Base-by-base conservation (phyloP, 1,140 invertebrate genomes). In the Tyrophagus putrescentiae region DNA sequence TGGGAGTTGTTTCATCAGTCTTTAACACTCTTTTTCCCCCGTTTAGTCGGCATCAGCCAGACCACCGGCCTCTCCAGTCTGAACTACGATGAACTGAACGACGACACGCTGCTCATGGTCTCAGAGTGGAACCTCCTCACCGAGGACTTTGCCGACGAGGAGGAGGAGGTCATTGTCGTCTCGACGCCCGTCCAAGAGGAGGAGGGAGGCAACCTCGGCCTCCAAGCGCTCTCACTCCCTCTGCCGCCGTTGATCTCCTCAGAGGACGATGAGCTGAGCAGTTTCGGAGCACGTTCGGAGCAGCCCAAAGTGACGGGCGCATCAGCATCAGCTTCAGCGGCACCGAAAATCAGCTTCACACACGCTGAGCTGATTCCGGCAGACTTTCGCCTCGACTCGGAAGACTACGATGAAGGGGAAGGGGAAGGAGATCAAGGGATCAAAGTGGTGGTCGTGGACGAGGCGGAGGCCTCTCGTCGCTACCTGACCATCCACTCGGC, bases 71-170 rank as follows among this genome's bases (percentile, higher is more conserved):
- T 48, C 13, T 48, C 45, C 21, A 48, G 45, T 48, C 31, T 48
- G 7, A 48, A 48, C 18, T 48, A 48, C 31, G 45, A 48, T 48
- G 45, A 48, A 48, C 31, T 48, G 7, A 48, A 48, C 45, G 45
- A 48, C 7, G 45, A 48, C 31, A 48, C 45, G 9, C 31, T 48
- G 45, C 9, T 48, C 21, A 25, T 7, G 23, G 45, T 29, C 7
- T 48, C 45, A 21, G 45, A 48, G 31, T 48, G 45, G 45, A 48
- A 48, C 31, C 21, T 48, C 13, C 13, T 7, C 18, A 48, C 45
- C 21, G 45, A 48, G 31, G 45, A 48, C 7, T 13, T 39, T 21
- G 23, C 31, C 18, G 45, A 48, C 31, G 45, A 48, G 23, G 45
- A 48, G 31, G 45, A 48, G 7, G 45, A 48, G 7, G 21, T 48